phyloP scores from a whole-genome alignment of 2,113 vertebrate species.

The Acrocephalus arundinaceus region DNA sequence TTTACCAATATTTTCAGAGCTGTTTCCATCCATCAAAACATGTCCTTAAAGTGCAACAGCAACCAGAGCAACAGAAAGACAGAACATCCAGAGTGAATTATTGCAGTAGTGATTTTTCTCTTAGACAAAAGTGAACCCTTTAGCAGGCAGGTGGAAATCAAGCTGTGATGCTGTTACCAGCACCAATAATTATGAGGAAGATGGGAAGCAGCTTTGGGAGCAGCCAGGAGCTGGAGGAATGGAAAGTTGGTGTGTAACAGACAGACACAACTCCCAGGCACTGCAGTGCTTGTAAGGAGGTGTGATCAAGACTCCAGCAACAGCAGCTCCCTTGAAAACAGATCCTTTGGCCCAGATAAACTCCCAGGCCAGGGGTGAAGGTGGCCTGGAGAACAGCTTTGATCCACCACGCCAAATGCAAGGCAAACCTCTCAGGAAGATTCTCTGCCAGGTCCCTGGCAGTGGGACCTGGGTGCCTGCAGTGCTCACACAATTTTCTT shows the following conservation, averaged over 20 bases:
- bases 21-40: background rate
- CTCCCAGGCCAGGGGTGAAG: background rate
- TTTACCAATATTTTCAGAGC: background rate
- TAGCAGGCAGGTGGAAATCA: background rate
- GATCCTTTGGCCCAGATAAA: background rate
- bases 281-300: background rate
- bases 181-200: background rate
- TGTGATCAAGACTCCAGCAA: background rate
- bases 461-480: background rate
- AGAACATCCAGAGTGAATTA: background rate
- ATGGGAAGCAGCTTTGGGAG: background rate
- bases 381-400: background rate
- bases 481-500: background rate
- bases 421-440: background rate
- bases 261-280: background rate
- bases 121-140: background rate
- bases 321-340: background rate
- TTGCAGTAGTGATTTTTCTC: background rate
- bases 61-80: background rate
- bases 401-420: fast-evolving
- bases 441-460: background rate
- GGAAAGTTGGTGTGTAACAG: background rate
- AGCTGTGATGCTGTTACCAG: background rate
- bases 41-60: background rate
- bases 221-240: background rate